Conservation (phyloP, 2,888 invertebrate genomes). For the Ichneumon xanthorius region DNA sequence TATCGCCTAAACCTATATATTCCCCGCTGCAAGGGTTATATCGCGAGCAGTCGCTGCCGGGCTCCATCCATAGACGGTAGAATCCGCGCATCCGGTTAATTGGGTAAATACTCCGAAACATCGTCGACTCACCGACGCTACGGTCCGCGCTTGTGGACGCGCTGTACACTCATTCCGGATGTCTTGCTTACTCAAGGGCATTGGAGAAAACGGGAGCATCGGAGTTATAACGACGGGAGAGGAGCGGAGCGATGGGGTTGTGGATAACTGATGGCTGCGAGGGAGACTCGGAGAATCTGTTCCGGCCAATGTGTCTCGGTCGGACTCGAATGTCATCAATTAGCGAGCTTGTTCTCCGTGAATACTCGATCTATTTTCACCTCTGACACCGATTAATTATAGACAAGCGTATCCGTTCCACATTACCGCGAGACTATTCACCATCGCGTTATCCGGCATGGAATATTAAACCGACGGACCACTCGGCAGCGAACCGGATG, state of each 20-base stretch:
- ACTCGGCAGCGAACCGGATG: background rate
- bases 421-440: background rate
- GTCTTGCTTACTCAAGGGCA: slow-evolving; percentile 40
- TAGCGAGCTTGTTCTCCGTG: background rate
- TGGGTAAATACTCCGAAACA: slow-evolving; percentile 63
- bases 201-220: slow-evolving; percentile 45
- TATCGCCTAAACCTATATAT: background rate
- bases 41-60: background rate
- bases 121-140: slow-evolving; percentile 55
- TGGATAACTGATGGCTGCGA: background rate
- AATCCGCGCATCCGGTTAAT: slow-evolving; percentile 60
- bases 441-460: background rate
- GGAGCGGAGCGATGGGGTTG: slow-evolving; percentile 15
- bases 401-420: background rate
- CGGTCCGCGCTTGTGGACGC: background rate
- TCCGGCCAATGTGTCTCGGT: slow-evolving; percentile 3
- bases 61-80: slow-evolving; percentile 22
- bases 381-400: slow-evolving; percentile 8
- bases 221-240: slow-evolving; percentile 5
- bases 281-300: slow-evolving; percentile 21
- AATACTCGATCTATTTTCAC: slow-evolving; percentile 13
- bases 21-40: background rate
- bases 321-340: slow-evolving; percentile 14
- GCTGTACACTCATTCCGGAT: slow-evolving; percentile 19
- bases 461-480: background rate